Evolutionary conservation across 2,888 invertebrate genomes (phyloP).

Genomic region (Yponomeuta sedellus): DNA sequence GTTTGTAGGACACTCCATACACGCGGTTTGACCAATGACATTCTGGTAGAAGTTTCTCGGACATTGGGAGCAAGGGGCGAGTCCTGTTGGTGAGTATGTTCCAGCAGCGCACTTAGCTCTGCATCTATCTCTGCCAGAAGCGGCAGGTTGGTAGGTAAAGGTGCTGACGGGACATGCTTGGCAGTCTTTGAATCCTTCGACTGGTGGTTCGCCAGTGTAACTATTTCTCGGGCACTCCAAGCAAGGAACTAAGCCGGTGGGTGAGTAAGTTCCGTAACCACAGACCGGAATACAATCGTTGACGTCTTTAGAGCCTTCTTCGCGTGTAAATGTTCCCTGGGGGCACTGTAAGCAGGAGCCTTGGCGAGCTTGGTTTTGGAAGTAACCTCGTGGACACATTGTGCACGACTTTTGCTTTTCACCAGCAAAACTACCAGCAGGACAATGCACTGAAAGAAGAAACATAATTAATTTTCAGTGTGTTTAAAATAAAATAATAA

Average conservation of each 20-base stretch:
- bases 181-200: conserved; percentile 94
- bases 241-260: conserved; percentile 95
- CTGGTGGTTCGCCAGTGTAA: conserved; percentile 90
- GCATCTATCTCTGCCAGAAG: conserved; percentile 87
- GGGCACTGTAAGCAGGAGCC: conserved; percentile 94
- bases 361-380: conserved; percentile 94
- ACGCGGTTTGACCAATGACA: conserved; percentile 87
- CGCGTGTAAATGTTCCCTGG: conserved; percentile 93
- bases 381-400: conserved; percentile 93
- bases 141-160: conserved; percentile 94
- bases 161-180: conserved; percentile 93
- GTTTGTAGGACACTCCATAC: conserved; percentile 93
- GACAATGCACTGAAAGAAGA: conserved; percentile 88
- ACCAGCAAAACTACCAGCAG: conserved; percentile 95
- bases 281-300: conserved; percentile 95
- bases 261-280: conserved; percentile 96
- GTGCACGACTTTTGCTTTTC: conserved; percentile 94
- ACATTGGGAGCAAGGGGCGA: conserved; percentile 95
- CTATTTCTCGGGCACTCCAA: conserved; percentile 95
- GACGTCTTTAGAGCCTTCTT: conserved; percentile 91
- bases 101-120: conserved; percentile 93
- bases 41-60: conserved; percentile 95
- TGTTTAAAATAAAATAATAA: conserved; percentile 6
- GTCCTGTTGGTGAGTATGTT: conserved; percentile 93
- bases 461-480: background rate